Base-by-base conservation (phyloP, 2,113 vertebrate genomes). In the Neotoma lepida region DNA sequence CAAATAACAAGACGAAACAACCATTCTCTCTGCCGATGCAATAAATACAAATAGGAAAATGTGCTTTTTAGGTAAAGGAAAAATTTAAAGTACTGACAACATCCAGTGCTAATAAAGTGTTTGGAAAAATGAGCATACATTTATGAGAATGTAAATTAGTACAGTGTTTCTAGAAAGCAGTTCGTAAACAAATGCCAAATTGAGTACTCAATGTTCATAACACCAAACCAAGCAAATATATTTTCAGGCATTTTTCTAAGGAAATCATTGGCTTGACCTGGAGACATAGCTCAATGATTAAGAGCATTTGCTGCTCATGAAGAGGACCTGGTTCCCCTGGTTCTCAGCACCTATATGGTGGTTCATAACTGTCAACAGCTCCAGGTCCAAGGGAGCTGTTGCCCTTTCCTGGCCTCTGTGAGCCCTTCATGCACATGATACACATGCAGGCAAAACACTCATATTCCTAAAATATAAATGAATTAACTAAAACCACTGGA, bases 91-190 rank as follows among this genome's bases (percentile, higher is more conserved):
- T 30, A 66, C 39, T 13, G 89, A 28, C 9, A 46, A 39, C 54
- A 88, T 80, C 24, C 24, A 39, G 3, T n/a, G 30, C 39, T 17
- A 14, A 2, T 13, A 12, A 56, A 18, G 9, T 17, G n/a, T 39
- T 39, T 73, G 18, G 33, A 77, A 39, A 85, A 61, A 74, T 17
- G 6, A 26, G 7, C 20, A 51, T 15, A 33, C 1, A 10, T 26
- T 44, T 46, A 39, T n/a, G 64, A 91, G 33, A 86, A 58, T 51
- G 46, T 41, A 15, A 80, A 24, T 49, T 78, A 76, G 5, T 17
- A 51, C 26, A 74, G 30, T 58, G 82, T 93, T 91, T 88, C 76
- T 66, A 63, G 76, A 93, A 88, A 61, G 26, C 33, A 44, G 56
- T 61, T 82, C 93, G 49, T 82, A 28, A 82, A 70, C n/a, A 88